Conservation (phyloP, 2,888 invertebrate genomes). For the Nephrotoma appendiculata region DNA sequence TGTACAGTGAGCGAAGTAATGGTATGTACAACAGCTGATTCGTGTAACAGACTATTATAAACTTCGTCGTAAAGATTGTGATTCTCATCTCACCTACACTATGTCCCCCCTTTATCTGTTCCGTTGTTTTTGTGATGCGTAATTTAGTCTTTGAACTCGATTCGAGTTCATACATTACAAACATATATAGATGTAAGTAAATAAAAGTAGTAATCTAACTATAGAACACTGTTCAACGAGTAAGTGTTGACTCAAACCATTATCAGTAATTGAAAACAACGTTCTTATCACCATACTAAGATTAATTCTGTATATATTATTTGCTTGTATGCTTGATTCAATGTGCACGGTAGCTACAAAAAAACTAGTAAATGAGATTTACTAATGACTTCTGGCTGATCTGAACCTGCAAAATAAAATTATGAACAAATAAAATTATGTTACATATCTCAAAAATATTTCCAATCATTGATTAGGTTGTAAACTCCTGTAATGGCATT, state of each 20-base stretch:
- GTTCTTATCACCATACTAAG: background rate
- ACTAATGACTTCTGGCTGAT: too few species aligned
- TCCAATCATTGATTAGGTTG: too few species aligned
- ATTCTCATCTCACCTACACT: too few species aligned
- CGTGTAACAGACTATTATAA: background rate
- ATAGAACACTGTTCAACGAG: background rate
- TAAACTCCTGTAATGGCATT: too few species aligned
- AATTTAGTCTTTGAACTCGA: background rate
- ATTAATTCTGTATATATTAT: background rate
- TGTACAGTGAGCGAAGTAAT: background rate
- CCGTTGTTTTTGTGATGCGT: background rate
- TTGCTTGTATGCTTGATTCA: background rate
- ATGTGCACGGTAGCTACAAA: background rate
- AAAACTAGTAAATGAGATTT: too few species aligned
- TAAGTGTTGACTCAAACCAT: background rate
- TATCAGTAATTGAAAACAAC: background rate
- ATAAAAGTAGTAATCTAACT: too few species aligned
- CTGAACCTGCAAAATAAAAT: too few species aligned
- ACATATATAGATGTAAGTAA: too few species aligned
- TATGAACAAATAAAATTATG: too few species aligned
- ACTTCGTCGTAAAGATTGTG: background rate
- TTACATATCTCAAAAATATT: too few species aligned
- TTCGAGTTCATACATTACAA: background rate
- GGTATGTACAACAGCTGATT: background rate
- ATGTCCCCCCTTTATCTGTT: too few species aligned